Evolutionary conservation across 2,888 invertebrate genomes (phyloP).

Genomic region (Pherbina coryleti): DNA sequence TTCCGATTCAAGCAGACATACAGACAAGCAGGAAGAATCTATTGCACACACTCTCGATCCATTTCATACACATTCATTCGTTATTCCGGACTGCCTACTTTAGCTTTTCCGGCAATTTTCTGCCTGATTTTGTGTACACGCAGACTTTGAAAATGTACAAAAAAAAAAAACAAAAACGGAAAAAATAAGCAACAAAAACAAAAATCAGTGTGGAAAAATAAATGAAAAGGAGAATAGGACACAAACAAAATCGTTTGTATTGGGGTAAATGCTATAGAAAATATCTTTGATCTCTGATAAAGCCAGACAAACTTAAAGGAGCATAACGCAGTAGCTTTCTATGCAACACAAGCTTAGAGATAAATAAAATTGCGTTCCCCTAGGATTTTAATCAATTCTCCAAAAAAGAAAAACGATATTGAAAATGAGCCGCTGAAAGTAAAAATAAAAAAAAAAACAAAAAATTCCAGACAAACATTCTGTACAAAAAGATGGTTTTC

Average conservation of each 20-base stretch:
- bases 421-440: slow-evolving; percentile 2
- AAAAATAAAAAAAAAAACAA: slow-evolving; percentile 8
- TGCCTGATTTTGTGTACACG: slow-evolving; percentile 47
- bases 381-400: slow-evolving; percentile 38
- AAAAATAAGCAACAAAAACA: too few species aligned
- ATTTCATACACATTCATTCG: neutral
- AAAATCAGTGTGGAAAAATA: neutral
- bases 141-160: slow-evolving; percentile 46
- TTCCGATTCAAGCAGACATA: neutral
- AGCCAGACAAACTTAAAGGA: slow-evolving; percentile 20
- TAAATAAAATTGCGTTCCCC: slow-evolving; percentile 26
- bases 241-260: slow-evolving; percentile 47
- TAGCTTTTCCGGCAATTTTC: slow-evolving; percentile 17
- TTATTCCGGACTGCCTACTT: neutral
- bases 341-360: neutral
- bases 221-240: slow-evolving; percentile 18
- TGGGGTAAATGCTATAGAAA: neutral
- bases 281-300: slow-evolving; percentile 35
- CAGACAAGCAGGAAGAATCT: neutral
- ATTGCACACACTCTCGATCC: neutral
- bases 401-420: slow-evolving; percentile 43
- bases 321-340: slow-evolving; percentile 4
- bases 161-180: neutral
- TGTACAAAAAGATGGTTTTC: neutral
- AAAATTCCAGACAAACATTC: neutral